A percentile compares a stretch with the other conserved stretches of the same genome.
Conservation (phyloP, 2,113 vertebrate genomes). For the Haplochromis burtoni region DNA sequence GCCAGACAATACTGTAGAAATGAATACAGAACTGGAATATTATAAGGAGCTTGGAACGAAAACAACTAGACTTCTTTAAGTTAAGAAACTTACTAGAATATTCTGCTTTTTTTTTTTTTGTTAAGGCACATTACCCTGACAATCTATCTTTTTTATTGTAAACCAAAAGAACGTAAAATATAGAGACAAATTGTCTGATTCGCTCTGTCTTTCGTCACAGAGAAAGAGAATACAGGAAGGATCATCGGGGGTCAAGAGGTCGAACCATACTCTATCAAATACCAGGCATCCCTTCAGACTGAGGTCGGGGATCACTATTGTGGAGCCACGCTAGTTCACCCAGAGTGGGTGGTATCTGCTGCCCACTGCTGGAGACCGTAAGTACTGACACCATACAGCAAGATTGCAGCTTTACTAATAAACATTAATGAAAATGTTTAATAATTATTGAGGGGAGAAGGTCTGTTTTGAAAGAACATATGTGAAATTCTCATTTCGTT, state of each 20-base stretch:
- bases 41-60: background rate
- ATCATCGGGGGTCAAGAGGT: slow-evolving; percentile 72
- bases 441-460: background rate
- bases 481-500: background rate
- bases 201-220: background rate
- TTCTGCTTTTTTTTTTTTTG: background rate
- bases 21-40: background rate
- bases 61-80: background rate
- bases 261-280: slow-evolving; percentile 54
- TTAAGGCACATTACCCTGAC: background rate
- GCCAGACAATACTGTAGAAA: background rate
- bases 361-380: slow-evolving; percentile 76
- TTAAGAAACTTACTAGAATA: background rate
- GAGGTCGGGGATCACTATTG: slow-evolving; percentile 48
- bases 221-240: slow-evolving; percentile 18
- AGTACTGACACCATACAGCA: slow-evolving; percentile 26
- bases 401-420: background rate
- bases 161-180: background rate
- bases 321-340: slow-evolving; percentile 60
- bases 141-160: background rate
- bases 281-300: slow-evolving; percentile 60
- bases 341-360: slow-evolving; percentile 70
- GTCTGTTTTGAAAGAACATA: background rate
- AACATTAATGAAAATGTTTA: background rate
- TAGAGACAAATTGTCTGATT: background rate